Evolutionary conservation across 2,797 vertebrate genomes (phyloP).

Genomic region (Eulemur coronatus): DNA sequence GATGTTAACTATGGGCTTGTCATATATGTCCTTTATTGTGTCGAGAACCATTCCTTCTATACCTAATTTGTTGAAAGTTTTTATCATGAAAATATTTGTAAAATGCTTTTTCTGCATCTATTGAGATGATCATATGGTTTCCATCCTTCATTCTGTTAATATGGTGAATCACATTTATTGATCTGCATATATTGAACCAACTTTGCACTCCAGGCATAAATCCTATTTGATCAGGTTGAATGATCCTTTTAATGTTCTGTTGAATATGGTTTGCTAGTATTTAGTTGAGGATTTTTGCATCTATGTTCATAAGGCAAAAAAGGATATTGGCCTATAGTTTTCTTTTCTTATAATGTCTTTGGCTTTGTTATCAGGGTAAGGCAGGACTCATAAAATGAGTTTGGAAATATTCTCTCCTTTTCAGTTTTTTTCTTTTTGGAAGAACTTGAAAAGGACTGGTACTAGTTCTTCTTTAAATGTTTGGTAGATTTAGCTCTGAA

Average conservation of each 20-base stretch:
- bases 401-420: not conserved
- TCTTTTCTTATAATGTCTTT: not conserved
- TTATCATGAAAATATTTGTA: not conserved
- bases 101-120: not conserved
- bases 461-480: not conserved
- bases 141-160: not conserved
- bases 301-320: no score
- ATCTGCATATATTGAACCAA: not conserved
- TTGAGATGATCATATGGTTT: not conserved
- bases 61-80: not conserved
- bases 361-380: not conserved
- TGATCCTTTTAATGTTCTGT: not conserved
- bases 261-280: not conserved
- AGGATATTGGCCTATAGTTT: not conserved
- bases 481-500: not conserved
- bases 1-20: not conserved
- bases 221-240: not conserved
- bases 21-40: not conserved
- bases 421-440: not conserved
- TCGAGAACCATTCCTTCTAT: not conserved
- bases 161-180: not conserved
- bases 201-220: not conserved
- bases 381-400: not conserved
- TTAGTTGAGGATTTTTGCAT: no score
- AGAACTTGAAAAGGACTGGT: not conserved